Base-by-base conservation (phyloP, 92 coral and sea anemone genomes). In the Pocillopora grandis region DNA sequence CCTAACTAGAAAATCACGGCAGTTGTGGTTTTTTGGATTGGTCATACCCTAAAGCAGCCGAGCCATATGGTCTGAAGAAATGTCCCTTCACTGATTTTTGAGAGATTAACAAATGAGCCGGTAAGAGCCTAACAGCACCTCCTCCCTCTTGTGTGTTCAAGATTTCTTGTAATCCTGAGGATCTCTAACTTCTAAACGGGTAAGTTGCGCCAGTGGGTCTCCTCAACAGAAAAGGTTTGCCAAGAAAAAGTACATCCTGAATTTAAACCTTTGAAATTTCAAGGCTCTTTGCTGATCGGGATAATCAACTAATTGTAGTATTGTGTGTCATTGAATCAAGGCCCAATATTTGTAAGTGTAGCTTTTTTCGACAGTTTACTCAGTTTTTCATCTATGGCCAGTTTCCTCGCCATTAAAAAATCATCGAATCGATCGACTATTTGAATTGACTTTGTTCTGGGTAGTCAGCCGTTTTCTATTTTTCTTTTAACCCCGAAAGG, bases 11-110 rank as follows among this genome's bases (percentile, higher is more conserved):
- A 36, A 70, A 35, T 56, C 62, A 72, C 7, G 8, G 33, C 66
- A 58, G 14, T 66, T 69, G 31, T 80, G 58, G 19, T 19, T 58
- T 69, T 42, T 80, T 13, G 16, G 58, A 48, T 9, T 71, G 20
- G 85, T 36, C n/a, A 36, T 77, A 42, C 68, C 85, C 77, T 59
- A 81, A 48, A 18, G 59, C 18, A 17, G 77, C 36, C 10, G 33
- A 27, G 9, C 19, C 55, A 70, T 58, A 42, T 7, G 35, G 85
- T 80, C 76, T 79, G 58, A 59, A 79, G 55, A 62, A 36, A 21
- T 1, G 14, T 65, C 65, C 10, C 65, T 80, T 76, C 76, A 10
- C 76, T 58, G 15, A 80, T 35, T 58, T 64, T 55, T 58, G 20
- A 55, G 42, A 57, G 69, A 15, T n/a, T 66, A 20, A 70, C 76